Evolutionary conservation across 2,797 vertebrate genomes (phyloP), one percentile per base, ranked within the genome.

Genomic region (Antrozous pallidus): DNA sequence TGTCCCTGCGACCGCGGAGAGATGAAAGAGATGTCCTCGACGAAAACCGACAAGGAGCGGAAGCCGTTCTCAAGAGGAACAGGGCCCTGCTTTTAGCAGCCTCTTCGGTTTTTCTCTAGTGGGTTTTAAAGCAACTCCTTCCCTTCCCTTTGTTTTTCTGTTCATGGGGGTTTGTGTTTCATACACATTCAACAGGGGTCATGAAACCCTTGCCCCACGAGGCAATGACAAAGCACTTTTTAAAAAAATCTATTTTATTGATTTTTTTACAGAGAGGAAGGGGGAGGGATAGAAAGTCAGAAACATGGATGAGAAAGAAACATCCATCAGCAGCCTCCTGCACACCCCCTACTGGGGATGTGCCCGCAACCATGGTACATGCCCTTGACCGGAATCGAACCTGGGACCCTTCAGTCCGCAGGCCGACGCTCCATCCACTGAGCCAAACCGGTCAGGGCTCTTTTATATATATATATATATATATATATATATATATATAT

Each of bases 1-100:
- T 61, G 20, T 70, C 93, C 97, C 65, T 81, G 56, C 3, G 95
- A 85, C 81, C n/a, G 83, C 69, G 17, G 3, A 18, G 78, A 97
- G 94, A 87, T 96, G 70, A 96, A 91, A 85, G 95, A 94, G 88
- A 51, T n/a, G 85, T 33, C 61, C 18, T 49, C 94, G 80, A 38
- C 5, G 33, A 83, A 82, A 97, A 80, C 5, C 2, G 8, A 77
- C 56, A 24, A 26, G 87, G 67, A 81, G 67, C 84, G 65, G 94
- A 56, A 87, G 67, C 10, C 28, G 51, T 58, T 63, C 78, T 91
- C 56, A 24, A 78, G 81, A 88, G 88, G 67, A 56, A 42, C 77
- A 22, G 61, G 87, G n/a, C 58, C 58, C 45, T 51, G 33, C 31
- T 91, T 63, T 61, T 8, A 88, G 81, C 70, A 38, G 42, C 33